phyloP scores from a whole-genome alignment of 2,797 vertebrate genomes.

The Tenualosa ilisha region DNA sequence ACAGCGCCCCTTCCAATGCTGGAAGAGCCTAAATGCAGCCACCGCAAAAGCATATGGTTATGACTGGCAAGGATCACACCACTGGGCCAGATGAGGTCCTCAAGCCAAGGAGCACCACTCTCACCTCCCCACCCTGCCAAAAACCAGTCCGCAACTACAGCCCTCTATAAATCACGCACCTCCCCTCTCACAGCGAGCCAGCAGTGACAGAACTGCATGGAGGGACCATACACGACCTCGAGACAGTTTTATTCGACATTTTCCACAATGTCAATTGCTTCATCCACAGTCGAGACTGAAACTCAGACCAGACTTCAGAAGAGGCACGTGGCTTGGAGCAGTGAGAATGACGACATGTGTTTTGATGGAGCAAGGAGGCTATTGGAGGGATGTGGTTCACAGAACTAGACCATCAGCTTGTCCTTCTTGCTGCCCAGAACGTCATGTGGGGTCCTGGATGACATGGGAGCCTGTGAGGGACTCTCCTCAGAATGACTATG shows the following conservation, averaged over 20 bases:
- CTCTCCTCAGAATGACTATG: too few species aligned
- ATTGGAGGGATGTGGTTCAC: background rate
- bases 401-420: background rate
- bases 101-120: slow-evolving; percentile 18
- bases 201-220: slow-evolving; percentile 24
- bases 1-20: background rate
- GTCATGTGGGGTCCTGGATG: too few species aligned
- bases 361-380: background rate
- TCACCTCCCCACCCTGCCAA: slow-evolving; percentile 38
- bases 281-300: background rate
- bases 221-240: slow-evolving; percentile 30
- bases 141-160: background rate
- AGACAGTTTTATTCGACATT: slow-evolving; percentile 36
- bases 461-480: too few species aligned
- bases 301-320: background rate
- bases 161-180: background rate
- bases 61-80: background rate
- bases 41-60: background rate
- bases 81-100: background rate
- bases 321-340: background rate
- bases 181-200: slow-evolving; percentile 25
- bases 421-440: too few species aligned
- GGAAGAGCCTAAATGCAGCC: background rate
- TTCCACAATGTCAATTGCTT: slow-evolving; percentile 37
- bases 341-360: background rate